Percentiles rank a stretch among this genome's conserved stretches.
Evolutionary conservation across 1,140 invertebrate species (phyloP).

Genomic region (Dinoponera quadriceps): DNA sequence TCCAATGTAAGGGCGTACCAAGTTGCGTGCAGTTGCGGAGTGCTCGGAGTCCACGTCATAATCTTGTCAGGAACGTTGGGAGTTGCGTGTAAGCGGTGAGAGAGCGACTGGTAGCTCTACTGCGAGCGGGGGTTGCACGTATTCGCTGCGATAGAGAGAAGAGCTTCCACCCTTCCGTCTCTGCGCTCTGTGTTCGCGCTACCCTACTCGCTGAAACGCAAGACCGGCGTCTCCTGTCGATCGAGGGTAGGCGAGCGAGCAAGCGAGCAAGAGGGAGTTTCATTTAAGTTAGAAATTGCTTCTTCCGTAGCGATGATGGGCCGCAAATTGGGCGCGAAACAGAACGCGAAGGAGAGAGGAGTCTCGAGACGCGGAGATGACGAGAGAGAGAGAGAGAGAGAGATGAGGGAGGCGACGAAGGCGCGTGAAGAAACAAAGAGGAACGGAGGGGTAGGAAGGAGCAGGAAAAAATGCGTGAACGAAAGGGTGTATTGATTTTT

Average conservation of each 20-base stretch:
- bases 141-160: conserved; percentile 59
- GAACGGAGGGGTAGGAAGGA: background rate
- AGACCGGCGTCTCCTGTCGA: conserved; percentile 71
- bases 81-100: conserved; percentile 61
- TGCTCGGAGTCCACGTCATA: conserved; percentile 46
- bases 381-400: background rate
- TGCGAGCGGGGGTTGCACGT: conserved; percentile 36
- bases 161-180: conserved; percentile 41
- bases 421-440: background rate
- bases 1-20: background rate
- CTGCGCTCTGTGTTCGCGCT: conserved; percentile 19
- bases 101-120: conserved; percentile 1
- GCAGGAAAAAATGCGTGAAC: conserved; percentile 6
- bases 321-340: conserved; percentile 85
- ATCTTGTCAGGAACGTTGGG: conserved; percentile 58
- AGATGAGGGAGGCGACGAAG: background rate
- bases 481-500: conserved; percentile 71
- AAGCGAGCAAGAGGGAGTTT: conserved; percentile 80
- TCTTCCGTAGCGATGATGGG: conserved; percentile 86
- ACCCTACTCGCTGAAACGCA: conserved; percentile 55
- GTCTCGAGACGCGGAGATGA: conserved; percentile 67
- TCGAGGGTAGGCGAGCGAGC: conserved; percentile 41
- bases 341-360: conserved; percentile 63
- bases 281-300: conserved; percentile 86
- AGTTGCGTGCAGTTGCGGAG: conserved; percentile 43